Conservation (phyloP, 2,888 invertebrate genomes). For the Mesoligia furuncula region DNA sequence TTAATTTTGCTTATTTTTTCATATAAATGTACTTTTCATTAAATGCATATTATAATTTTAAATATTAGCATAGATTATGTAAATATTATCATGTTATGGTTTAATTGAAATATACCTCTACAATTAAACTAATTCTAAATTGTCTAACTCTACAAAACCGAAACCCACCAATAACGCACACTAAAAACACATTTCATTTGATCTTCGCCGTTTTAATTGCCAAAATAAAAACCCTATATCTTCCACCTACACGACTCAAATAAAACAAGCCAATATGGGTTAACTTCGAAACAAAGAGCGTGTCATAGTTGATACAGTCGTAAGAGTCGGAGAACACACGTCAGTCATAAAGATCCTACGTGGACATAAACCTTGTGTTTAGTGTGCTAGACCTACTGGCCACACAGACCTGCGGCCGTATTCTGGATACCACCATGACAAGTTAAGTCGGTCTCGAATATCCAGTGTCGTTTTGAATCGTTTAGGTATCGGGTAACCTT, state of each 20-base stretch:
- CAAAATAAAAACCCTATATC: slow-evolving; percentile 16
- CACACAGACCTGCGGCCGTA: slow-evolving; percentile 38
- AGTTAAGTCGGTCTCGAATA: background rate
- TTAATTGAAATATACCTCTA: no score
- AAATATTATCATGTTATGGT: no score
- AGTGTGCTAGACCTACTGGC: slow-evolving; percentile 42
- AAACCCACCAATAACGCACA: background rate
- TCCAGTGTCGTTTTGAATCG: background rate
- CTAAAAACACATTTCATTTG: slow-evolving; percentile 21
- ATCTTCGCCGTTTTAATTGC: slow-evolving; percentile 45
- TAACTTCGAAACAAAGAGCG: slow-evolving; percentile 58
- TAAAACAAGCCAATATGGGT: slow-evolving; percentile 52
- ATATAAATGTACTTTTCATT: no score
- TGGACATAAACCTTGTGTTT: slow-evolving; percentile 43
- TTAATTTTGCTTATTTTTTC: no score
- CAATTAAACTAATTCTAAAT: no score
- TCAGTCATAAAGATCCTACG: slow-evolving; percentile 42
- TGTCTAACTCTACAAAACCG: background rate
- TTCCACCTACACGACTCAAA: slow-evolving; percentile 44
- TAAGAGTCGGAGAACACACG: slow-evolving; percentile 42
- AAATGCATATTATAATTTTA: no score
- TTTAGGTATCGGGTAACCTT: background rate
- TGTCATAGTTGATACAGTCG: slow-evolving; percentile 32
- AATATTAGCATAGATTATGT: no score
- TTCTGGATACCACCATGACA: slow-evolving; percentile 23